phyloP scores from a whole-genome alignment of 2,888 invertebrate genomes.

The Platycheirus albimanus region DNA sequence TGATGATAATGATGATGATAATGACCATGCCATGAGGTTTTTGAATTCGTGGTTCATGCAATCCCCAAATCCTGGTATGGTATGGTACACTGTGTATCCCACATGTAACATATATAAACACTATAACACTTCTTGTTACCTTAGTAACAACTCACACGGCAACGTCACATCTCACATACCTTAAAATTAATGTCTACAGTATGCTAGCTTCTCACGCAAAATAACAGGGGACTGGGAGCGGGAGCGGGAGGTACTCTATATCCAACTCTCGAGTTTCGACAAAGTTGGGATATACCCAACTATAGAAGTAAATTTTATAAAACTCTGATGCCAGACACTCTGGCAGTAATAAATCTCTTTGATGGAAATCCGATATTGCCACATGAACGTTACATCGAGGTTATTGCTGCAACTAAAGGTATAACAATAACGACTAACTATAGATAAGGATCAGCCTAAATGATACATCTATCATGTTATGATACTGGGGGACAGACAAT shows the following conservation, averaged over 20 bases:
- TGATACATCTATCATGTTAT: constrained; percentile 40
- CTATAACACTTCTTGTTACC: constrained; percentile 21
- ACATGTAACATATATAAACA: constrained; percentile 38
- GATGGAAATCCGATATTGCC: constrained; percentile 67
- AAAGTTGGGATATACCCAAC: too few species aligned
- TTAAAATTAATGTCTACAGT: constrained; percentile 51
- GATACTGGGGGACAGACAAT: constrained; percentile 5
- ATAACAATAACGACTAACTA: constrained; percentile 25
- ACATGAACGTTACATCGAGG: constrained; percentile 20
- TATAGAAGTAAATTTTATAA: constrained; percentile 50
- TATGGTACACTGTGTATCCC: constrained; percentile 17
- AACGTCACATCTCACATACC: constrained; percentile 36
- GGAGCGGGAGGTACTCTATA: neutral
- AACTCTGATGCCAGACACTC: constrained; percentile 31
- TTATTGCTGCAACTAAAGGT: constrained; percentile 38
- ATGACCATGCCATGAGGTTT: constrained; percentile 27
- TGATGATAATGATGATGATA: constrained; percentile 16
- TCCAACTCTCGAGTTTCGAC: constrained; percentile 24
- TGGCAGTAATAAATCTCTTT: constrained; percentile 35
- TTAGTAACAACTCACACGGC: neutral
- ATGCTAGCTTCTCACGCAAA: neutral
- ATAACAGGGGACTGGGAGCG: neutral
- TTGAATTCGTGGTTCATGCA: constrained; percentile 27
- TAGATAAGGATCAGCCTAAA: constrained; percentile 36
- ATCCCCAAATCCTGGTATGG: constrained; percentile 14